Evolutionary conservation across 2,797 vertebrate species (phyloP).

Genomic region (Pagetopsis macropterus): DNA sequence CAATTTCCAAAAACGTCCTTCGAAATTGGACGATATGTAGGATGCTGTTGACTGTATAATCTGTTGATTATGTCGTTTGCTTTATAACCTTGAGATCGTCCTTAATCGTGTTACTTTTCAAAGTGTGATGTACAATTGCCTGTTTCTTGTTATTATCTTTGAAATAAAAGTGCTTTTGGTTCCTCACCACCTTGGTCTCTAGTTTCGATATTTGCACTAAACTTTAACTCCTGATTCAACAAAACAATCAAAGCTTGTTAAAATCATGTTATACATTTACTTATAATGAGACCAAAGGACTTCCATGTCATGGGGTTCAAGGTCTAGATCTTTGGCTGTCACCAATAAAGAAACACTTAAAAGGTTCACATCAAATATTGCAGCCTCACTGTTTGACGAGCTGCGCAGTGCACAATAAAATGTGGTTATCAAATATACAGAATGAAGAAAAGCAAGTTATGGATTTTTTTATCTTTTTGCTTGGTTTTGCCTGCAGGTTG

Average conservation of each 20-base stretch:
- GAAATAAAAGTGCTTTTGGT: constrained; percentile 24
- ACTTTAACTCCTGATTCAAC: constrained; percentile 71
- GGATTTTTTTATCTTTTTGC: constrained; percentile 4
- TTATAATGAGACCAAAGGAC: constrained; percentile 53
- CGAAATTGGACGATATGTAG: constrained; percentile 1
- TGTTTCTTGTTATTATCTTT: constrained; percentile 20
- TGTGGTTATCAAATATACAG: neutral
- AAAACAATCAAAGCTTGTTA: constrained; percentile 57
- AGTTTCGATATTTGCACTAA: constrained; percentile 46
- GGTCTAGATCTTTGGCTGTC: constrained; percentile 41
- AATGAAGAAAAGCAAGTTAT: neutral
- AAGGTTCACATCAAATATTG: constrained; percentile 63
- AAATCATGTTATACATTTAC: constrained; percentile 81
- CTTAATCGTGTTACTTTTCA: neutral
- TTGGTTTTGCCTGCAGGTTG: neutral
- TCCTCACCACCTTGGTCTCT: constrained; percentile 5
- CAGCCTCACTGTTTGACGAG: no score
- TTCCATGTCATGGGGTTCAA: constrained; percentile 54
- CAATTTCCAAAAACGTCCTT: neutral
- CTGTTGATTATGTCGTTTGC: neutral
- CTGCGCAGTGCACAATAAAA: neutral
- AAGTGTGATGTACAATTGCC: neutral
- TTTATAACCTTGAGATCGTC: constrained; percentile 2
- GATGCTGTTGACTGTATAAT: neutral
- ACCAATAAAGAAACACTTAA: constrained; percentile 61